Evolutionary conservation across 2,888 invertebrate genomes (phyloP).

Genomic region (Sericinus montela): DNA sequence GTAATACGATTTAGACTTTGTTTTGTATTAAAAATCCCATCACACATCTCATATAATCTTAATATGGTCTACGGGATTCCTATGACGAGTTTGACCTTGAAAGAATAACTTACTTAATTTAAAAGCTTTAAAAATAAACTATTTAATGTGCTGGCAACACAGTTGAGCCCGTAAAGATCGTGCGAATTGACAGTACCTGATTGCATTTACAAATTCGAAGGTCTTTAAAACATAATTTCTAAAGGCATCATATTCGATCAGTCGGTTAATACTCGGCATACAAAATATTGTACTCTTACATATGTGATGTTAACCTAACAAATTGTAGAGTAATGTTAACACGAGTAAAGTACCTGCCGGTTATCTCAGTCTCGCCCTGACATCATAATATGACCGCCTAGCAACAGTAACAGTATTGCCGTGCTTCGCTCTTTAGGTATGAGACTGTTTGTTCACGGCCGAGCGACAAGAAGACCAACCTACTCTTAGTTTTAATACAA

Average conservation of each 20-base stretch:
- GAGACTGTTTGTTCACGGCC: constrained; percentile 35
- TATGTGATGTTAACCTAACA: background rate
- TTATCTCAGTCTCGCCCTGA: background rate
- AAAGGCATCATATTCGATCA: constrained; percentile 25
- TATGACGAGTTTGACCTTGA: constrained; percentile 15
- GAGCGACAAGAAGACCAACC: constrained; percentile 38
- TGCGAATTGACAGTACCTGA: constrained; percentile 37
- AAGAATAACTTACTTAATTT: constrained; percentile 22
- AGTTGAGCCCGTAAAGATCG: constrained; percentile 43
- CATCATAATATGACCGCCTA: constrained; percentile 10
- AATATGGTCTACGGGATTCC: background rate
- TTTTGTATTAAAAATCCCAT: too few species aligned
- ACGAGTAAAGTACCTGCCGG: background rate
- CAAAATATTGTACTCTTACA: background rate
- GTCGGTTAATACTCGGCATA: constrained; percentile 25
- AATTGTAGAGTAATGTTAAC: background rate
- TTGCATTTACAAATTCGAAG: background rate
- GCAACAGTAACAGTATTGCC: constrained; percentile 15
- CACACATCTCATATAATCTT: too few species aligned
- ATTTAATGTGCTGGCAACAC: constrained; percentile 53
- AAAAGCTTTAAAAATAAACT: constrained; percentile 41
- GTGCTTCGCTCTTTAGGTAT: constrained; percentile 18
- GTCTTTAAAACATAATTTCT: constrained; percentile 19
- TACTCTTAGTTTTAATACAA: constrained; percentile 29
- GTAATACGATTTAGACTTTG: too few species aligned